Conservation (phyloP, 2,797 vertebrate genomes). For the Rachycentron canadum region DNA sequence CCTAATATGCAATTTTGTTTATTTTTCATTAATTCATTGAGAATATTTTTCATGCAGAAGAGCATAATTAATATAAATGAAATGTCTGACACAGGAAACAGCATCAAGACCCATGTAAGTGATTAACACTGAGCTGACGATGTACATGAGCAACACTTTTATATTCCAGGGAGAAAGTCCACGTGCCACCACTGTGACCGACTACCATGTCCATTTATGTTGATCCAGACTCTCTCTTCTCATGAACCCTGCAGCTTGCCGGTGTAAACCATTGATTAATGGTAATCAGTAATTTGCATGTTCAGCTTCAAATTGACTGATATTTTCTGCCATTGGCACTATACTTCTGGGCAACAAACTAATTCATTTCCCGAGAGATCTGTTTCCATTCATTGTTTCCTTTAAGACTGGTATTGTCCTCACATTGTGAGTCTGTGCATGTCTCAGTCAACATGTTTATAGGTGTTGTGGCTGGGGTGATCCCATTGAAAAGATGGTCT, state of each 20-base stretch:
- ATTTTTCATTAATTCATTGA: no score
- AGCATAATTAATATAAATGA: background rate
- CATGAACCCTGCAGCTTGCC: background rate
- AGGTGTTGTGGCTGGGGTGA: no score
- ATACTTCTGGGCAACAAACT: background rate
- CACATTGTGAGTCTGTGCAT: no score
- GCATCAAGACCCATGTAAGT: background rate
- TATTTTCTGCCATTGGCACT: background rate
- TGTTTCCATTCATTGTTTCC: background rate
- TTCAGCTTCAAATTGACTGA: background rate
- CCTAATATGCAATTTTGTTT: background rate
- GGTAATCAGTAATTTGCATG: background rate
- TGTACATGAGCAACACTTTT: background rate
- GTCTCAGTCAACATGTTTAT: no score
- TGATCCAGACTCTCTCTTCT: background rate
- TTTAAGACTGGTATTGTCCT: background rate
- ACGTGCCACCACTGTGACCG: background rate
- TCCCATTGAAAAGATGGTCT: no score
- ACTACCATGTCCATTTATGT: background rate
- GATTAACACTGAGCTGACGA: background rate
- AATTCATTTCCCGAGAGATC: background rate
- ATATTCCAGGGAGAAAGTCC: background rate
- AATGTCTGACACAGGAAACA: background rate
- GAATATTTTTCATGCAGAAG: background rate
- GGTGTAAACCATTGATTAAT: background rate